Conservation (phyloP, 2,797 vertebrate species). For the Podarcis lilfordi region DNA sequence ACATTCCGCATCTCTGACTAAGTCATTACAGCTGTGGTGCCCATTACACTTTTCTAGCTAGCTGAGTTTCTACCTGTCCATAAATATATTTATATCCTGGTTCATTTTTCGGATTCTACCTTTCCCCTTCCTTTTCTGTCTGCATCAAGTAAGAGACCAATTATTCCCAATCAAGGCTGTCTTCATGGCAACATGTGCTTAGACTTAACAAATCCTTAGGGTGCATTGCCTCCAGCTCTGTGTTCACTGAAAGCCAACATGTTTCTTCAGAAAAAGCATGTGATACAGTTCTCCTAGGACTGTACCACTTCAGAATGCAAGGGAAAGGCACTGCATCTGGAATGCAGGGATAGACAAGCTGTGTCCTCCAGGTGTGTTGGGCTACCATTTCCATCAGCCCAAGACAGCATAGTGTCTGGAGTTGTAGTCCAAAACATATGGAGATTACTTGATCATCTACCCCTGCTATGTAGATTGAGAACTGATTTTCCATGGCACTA, state of each 20-base stretch:
- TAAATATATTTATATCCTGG: conserved; percentile 40
- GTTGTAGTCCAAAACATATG: too few relatives aligned
- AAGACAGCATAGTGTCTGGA: too few relatives aligned
- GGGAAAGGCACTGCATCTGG: background rate
- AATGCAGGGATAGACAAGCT: too few relatives aligned
- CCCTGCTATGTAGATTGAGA: too few relatives aligned
- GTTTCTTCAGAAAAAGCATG: background rate
- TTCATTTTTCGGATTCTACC: background rate
- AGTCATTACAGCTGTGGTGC: conserved; percentile 44
- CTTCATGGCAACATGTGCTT: background rate
- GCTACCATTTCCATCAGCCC: too few relatives aligned
- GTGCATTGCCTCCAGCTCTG: background rate
- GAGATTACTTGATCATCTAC: too few relatives aligned
- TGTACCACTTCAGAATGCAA: background rate
- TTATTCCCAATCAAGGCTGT: conserved; percentile 29
- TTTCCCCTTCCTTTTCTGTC: conserved; percentile 35
- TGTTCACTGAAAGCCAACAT: background rate
- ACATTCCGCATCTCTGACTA: background rate
- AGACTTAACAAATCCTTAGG: background rate
- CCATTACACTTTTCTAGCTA: conserved; percentile 54
- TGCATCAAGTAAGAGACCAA: conserved; percentile 29
- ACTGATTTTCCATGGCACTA: too few relatives aligned
- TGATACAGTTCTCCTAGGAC: too few relatives aligned
- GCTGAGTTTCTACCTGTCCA: conserved; percentile 45
- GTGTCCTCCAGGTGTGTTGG: too few relatives aligned